phyloP scores from a whole-genome alignment of 2,797 vertebrate species.

The Erpetoichthys calabaricus region DNA sequence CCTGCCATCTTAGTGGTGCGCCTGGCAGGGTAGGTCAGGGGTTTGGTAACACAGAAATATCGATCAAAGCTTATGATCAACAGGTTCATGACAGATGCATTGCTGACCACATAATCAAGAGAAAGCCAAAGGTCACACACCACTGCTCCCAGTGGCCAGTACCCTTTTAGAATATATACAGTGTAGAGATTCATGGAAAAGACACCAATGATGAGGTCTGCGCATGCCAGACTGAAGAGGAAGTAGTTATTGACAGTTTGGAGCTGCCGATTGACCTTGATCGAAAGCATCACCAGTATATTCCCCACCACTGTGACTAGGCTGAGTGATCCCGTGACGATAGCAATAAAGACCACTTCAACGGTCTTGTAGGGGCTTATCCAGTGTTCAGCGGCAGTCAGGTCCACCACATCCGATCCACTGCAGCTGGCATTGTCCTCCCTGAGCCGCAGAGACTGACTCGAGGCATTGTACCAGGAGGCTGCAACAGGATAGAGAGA shows the following conservation, averaged over 20 bases:
- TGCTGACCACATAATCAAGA: conserved; percentile 91
- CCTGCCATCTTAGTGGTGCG: conserved; percentile 97
- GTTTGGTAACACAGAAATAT: conserved; percentile 97
- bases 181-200: conserved; percentile 98
- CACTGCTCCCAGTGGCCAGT: conserved; percentile 89
- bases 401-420: conserved; percentile 37
- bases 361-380: conserved; percentile 71
- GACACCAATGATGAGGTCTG: conserved; percentile 85
- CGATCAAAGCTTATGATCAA: conserved; percentile 96
- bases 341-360: conserved; percentile 89
- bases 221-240: conserved; percentile 88
- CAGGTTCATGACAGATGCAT: conserved; percentile 95
- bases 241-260: conserved; percentile 98
- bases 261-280: conserved; percentile 94
- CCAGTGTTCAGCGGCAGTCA: conserved; percentile 23
- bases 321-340: conserved; percentile 87
- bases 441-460: conserved; percentile 35
- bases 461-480: conserved; percentile 36
- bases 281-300: conserved; percentile 94
- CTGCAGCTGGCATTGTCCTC: conserved; percentile 57
- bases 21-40: conserved; percentile 78
- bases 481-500: conserved; percentile 26
- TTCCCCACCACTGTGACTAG: conserved; percentile 94
- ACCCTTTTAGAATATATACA: conserved; percentile 88
- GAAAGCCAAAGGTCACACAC: conserved; percentile 94